phyloP scores from a whole-genome alignment of 2,888 invertebrate species.

The Gasteruption jaculator region DNA sequence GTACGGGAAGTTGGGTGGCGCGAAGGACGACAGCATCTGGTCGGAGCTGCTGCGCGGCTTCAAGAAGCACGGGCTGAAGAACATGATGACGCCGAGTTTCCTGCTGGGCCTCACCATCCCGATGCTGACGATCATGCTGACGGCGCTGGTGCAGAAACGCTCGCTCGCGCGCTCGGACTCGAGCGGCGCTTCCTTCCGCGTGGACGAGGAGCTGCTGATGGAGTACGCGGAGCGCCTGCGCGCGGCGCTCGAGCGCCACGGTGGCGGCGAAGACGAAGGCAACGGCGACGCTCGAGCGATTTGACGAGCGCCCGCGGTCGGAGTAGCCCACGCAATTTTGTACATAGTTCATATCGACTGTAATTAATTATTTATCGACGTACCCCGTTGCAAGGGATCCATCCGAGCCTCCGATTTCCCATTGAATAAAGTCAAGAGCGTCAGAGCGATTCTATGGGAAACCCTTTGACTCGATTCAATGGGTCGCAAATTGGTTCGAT shows the following conservation, averaged over 20 bases:
- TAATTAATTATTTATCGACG: too few species aligned
- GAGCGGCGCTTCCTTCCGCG: conserved; percentile 20
- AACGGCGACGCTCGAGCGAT: conserved; percentile 7
- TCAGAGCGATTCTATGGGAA: too few species aligned
- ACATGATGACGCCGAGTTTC: conserved; percentile 45
- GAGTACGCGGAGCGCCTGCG: conserved; percentile 35
- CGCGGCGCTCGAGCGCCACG: conserved; percentile 34
- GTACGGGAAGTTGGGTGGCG: conserved; percentile 40
- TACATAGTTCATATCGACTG: too few species aligned
- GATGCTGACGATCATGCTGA: conserved; percentile 42
- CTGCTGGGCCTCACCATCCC: conserved; percentile 43
- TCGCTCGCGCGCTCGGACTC: conserved; percentile 35
- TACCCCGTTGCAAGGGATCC: too few species aligned
- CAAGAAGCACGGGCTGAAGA: conserved; percentile 44
- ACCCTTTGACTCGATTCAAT: too few species aligned
- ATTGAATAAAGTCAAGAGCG: too few species aligned
- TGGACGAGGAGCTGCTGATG: conserved; percentile 30
- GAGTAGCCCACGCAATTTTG: too few species aligned
- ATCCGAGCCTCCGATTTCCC: too few species aligned
- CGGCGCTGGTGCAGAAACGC: conserved; percentile 40
- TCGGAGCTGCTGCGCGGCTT: conserved; percentile 39
- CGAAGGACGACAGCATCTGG: conserved; percentile 36
- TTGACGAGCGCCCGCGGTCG: too few species aligned
- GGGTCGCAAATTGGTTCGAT: too few species aligned
- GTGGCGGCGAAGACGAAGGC: conserved; percentile 6